phyloP scores from a whole-genome alignment of 2,797 vertebrate genomes.

The Argyrosomus regius region DNA sequence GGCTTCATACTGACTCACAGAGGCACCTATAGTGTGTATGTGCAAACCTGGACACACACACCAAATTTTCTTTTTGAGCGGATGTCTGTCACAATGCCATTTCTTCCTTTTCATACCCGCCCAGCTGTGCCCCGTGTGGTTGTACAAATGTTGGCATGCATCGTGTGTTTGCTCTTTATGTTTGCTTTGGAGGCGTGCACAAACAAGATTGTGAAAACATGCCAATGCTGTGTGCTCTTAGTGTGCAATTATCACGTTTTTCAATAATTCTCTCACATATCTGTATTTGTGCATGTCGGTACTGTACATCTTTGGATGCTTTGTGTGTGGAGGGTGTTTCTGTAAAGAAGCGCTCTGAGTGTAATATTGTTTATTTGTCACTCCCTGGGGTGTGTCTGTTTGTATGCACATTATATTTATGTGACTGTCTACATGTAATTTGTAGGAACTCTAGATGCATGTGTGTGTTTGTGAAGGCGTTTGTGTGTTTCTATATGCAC shows the following conservation, averaged over 20 bases:
- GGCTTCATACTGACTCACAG: slow-evolving; percentile 1
- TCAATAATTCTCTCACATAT: slow-evolving; percentile 44
- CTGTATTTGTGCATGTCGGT: slow-evolving; percentile 40
- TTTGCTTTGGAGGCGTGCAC: slow-evolving; percentile 28
- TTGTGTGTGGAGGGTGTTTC: slow-evolving; percentile 33
- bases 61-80: slow-evolving; percentile 2
- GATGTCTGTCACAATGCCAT: slow-evolving; percentile 1
- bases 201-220: slow-evolving; percentile 56
- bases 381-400: slow-evolving; percentile 26
- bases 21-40: slow-evolving; percentile 1
- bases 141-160: slow-evolving; percentile 42
- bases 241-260: slow-evolving; percentile 32
- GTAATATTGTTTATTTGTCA: slow-evolving; percentile 43
- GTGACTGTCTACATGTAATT: slow-evolving; percentile 5
- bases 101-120: background rate
- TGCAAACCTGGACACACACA: background rate
- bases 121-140: background rate
- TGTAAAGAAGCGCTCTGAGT: slow-evolving; percentile 23
- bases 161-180: slow-evolving; percentile 37
- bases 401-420: background rate
- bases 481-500: background rate
- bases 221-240: slow-evolving; percentile 35
- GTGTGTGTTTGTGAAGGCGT: background rate
- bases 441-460: slow-evolving; percentile 14
- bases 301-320: slow-evolving; percentile 32